Evolutionary conservation across 2,888 invertebrate species (phyloP), one percentile per base, ranked within the genome.

Genomic region (Drosophila neonasuta): DNA sequence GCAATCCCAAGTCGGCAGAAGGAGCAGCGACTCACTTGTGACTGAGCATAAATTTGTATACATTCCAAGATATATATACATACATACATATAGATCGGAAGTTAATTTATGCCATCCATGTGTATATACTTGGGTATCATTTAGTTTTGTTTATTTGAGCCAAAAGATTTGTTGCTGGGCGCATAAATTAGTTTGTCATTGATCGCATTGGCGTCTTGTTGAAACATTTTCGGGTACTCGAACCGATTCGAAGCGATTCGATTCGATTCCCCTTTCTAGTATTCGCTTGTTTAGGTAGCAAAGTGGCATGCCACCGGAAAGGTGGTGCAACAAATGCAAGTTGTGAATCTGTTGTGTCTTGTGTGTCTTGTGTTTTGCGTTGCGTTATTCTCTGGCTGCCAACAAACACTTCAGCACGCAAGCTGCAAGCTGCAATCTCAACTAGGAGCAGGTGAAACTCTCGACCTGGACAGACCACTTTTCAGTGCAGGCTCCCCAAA

Each of bases 151-250:
- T 86, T 87, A 86, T 82, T 77, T 82, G 75, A 77, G 71, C 49
- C 52, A 56, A 62, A 74, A 88, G 88, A 82, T 87, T 88, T 88
- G 87, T 87, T 63, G 81, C 71, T 72, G 41, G 46, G 74, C 68
- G 68, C 86, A 82, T 88, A 88, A 84, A 86, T 88, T 88, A 74
- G 69, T 84, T 80, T 88, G 87, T 88, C 87, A 78, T 77, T 82
- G 80, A 60, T 58, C 61, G 56, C 58, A 52, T 62, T 62, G 39
- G 39, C 39, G 58, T 77, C 82, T 69, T 71, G 80, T 70, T 71
- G 50, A 71, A 69, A 67, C 75, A 46, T 49, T 56, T 51, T 39
- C n/a, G 54, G 42, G 42, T 44, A 54, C 32, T 52, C 39, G 29
- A 29, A 20, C 34, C n/a, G 5, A 30, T 34, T 34, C 49, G 34